Evolutionary conservation across 2,113 vertebrate genomes (phyloP).

Genomic region (Centrocercus urophasianus): DNA sequence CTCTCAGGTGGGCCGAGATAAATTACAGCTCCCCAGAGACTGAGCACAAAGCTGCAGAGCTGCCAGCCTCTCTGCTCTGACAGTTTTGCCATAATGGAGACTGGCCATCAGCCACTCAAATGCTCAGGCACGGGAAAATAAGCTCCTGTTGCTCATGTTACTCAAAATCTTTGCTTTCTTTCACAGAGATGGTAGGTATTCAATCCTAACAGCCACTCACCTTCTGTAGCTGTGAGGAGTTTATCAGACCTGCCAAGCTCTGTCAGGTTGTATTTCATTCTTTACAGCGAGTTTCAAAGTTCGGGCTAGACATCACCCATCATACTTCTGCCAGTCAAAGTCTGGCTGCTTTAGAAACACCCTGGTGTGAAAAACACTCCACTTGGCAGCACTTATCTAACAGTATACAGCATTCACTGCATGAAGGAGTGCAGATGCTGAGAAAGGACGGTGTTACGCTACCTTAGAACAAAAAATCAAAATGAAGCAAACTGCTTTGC

Average conservation of each 20-base stretch:
- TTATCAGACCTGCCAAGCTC: conserved; percentile 30
- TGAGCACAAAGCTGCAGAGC: neutral
- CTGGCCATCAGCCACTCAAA: neutral
- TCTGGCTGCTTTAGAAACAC: neutral
- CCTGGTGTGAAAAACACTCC: neutral
- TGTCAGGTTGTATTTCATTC: neutral
- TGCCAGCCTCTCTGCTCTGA: neutral
- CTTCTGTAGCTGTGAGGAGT: neutral
- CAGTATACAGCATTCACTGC: neutral
- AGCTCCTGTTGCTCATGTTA: neutral
- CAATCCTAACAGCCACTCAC: neutral
- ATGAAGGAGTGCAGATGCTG: neutral
- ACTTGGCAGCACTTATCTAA: neutral
- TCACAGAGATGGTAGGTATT: neutral
- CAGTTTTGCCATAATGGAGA: rapidly evolving
- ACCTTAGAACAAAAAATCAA: neutral
- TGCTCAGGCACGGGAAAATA: neutral
- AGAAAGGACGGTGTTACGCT: neutral
- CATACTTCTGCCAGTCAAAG: neutral
- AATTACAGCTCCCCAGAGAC: neutral
- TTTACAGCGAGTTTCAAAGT: neutral
- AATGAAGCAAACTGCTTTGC: neutral
- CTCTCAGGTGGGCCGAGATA: neutral
- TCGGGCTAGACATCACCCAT: neutral
- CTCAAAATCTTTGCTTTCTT: neutral